These are phyloP conservation scores for Eurypyga helias DNA, from an alignment of 2,113 vertebrate species.

Conservation along the genomic window DNA sequence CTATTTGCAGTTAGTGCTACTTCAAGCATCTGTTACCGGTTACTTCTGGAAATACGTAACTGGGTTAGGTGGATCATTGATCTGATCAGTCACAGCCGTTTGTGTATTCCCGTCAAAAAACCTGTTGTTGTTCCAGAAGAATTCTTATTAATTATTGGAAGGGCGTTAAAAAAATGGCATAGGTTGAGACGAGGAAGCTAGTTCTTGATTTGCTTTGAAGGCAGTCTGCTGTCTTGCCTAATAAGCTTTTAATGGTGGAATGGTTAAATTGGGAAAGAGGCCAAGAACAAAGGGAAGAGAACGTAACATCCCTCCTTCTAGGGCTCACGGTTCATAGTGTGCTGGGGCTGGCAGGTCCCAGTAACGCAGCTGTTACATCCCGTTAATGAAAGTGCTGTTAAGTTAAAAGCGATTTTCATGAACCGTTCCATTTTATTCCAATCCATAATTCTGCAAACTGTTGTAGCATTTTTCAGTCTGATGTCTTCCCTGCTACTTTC, in stretches of 20 bases:
- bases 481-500: neutral
- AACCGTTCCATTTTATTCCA: neutral
- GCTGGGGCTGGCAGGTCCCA: neutral
- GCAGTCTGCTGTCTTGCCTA: neutral
- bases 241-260: neutral
- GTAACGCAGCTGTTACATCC: neutral
- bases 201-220: neutral
- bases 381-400: neutral
- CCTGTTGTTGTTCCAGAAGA: neutral
- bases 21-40: neutral
- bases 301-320: neutral
- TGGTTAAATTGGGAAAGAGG: neutral
- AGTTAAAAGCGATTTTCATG: neutral
- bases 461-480: neutral
- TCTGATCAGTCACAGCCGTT: neutral
- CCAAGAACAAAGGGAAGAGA: neutral
- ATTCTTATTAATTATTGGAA: constrained; percentile 1
- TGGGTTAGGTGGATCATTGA: neutral
- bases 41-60: neutral
- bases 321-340: neutral
- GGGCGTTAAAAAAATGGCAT: neutral
- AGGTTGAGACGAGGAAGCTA: neutral
- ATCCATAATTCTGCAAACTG: neutral
- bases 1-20: neutral
- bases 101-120: neutral